Evolutionary conservation across 2,888 invertebrate genomes (phyloP).

Genomic region (Drosophila peninsularis): DNA sequence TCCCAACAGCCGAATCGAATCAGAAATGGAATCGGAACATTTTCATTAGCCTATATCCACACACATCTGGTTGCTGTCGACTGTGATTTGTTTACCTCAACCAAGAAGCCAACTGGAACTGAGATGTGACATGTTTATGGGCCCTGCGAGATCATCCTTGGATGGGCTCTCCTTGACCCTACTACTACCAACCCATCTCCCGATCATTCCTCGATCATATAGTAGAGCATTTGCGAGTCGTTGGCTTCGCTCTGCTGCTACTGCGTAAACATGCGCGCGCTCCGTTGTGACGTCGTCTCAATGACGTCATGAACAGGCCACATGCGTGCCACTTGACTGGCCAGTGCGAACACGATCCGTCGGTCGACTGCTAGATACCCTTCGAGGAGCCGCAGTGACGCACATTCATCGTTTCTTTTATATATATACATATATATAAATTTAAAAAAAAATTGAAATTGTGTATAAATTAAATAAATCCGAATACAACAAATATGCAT

Average conservation of each 20-base stretch:
- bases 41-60: slow-evolving; percentile 23
- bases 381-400: no score
- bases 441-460: no score
- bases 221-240: slow-evolving; percentile 14
- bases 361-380: no score
- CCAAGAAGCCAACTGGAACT: slow-evolving; percentile 6
- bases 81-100: slow-evolving; percentile 65
- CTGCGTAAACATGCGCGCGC: slow-evolving; percentile 11
- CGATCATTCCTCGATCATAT: background rate
- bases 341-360: no score
- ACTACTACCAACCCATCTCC: background rate
- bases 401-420: no score
- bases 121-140: background rate
- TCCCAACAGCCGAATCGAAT: slow-evolving; percentile 16
- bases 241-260: background rate
- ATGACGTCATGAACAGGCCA: slow-evolving; percentile 66
- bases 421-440: no score
- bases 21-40: slow-evolving; percentile 33
- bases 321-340: slow-evolving; percentile 64
- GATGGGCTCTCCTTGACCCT: background rate
- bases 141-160: background rate
- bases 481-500: no score
- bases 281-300: slow-evolving; percentile 30
- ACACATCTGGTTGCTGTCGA: background rate
- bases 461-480: no score